These are phyloP conservation scores for Epinephelus awoara DNA, from an alignment of 2,797 vertebrate genomes.

Conservation along the genomic window DNA sequence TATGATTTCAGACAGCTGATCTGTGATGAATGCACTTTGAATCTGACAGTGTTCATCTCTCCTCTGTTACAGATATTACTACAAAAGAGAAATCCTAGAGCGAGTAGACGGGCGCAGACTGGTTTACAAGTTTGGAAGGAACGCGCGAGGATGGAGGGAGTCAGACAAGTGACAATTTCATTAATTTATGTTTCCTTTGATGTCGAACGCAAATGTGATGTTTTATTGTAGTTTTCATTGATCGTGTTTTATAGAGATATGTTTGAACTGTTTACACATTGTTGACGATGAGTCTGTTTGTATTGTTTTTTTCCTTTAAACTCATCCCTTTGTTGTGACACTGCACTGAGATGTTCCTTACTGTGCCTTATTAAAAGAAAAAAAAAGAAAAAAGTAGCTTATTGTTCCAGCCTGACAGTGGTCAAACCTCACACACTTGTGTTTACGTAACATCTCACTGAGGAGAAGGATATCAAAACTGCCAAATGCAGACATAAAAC, in stretches of 20 bases:
- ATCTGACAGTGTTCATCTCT: slow-evolving; percentile 4
- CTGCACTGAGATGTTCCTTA: slow-evolving; percentile 56
- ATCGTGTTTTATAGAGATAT: slow-evolving; percentile 48
- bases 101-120: slow-evolving; percentile 96
- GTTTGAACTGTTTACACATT: slow-evolving; percentile 61
- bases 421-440: slow-evolving; percentile 18
- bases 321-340: slow-evolving; percentile 45
- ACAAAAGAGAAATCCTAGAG: slow-evolving; percentile 98
- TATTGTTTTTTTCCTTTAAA: slow-evolving; percentile 23
- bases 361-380: slow-evolving; percentile 40
- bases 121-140: slow-evolving; percentile 99
- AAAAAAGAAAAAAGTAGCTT: background rate
- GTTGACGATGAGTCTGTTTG: slow-evolving; percentile 27
- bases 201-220: slow-evolving; percentile 46
- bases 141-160: slow-evolving; percentile 96
- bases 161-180: slow-evolving; percentile 88
- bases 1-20: background rate
- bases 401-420: background rate
- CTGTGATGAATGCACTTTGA: background rate
- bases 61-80: slow-evolving; percentile 92
- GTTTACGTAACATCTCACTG: slow-evolving; percentile 30
- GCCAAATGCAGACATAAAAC: background rate
- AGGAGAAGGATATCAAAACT: slow-evolving; percentile 9
- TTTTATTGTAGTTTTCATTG: slow-evolving; percentile 43
- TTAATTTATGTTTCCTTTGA: slow-evolving; percentile 71